These are phyloP conservation scores for Antheraea mylitta DNA, from an alignment of 1,140 invertebrate genomes.

Conservation along the genomic window DNA sequence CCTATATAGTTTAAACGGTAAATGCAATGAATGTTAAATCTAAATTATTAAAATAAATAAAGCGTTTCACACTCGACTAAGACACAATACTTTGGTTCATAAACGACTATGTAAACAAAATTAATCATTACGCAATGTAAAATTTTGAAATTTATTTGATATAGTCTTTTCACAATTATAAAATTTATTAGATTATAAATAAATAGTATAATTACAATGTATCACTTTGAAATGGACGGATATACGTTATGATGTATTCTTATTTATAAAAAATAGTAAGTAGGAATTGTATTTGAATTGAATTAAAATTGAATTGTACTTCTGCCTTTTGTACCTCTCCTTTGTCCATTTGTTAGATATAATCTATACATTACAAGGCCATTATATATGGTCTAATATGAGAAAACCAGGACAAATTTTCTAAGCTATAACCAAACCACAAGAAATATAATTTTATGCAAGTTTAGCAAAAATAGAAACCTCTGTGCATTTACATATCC, in stretches of 20 bases:
- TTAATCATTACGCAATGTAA: conserved; percentile 6
- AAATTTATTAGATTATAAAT: background rate
- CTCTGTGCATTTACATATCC: no score
- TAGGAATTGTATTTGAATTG: no score
- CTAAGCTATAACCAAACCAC: no score
- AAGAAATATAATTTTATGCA: no score
- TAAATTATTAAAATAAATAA: conserved; percentile 53
- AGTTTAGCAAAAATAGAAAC: no score
- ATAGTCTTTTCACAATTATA: background rate
- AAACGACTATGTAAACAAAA: conserved; percentile 43
- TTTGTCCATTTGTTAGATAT: no score
- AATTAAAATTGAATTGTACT: no score
- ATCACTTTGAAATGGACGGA: conserved; percentile 13
- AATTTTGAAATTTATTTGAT: background rate
- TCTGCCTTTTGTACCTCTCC: no score
- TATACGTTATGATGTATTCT: background rate
- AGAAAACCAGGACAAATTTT: no score
- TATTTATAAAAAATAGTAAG: background rate
- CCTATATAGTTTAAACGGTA: background rate
- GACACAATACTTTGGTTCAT: conserved; percentile 72
- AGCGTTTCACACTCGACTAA: conserved; percentile 73
- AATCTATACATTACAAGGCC: no score
- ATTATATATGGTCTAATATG: no score
- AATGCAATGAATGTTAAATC: background rate
- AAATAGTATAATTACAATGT: conserved; percentile 9